Base-by-base conservation (phyloP, 1,140 invertebrate genomes). In the Gryllus bimaculatus region DNA sequence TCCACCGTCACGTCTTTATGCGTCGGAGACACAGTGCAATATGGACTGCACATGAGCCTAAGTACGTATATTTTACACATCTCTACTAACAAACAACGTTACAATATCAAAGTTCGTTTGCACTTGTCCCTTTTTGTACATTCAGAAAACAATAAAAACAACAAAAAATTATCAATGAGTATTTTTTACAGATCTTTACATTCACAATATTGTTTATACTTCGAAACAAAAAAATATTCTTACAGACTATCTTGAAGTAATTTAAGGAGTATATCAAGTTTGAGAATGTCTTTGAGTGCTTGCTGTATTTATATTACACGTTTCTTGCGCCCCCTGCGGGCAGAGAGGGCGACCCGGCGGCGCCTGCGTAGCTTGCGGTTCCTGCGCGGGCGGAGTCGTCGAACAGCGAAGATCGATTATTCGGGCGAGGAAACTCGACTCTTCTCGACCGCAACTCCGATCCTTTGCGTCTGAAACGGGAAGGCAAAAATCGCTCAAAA, bases 141-240 rank as follows among this genome's bases (percentile, higher is more conserved):
- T 66, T 66, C 54, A 66, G 54, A 66, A 66, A 66, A 66, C 54
- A 66, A 66, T 66, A 66, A 66, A 66, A 66, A 66, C 54, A 66
- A 66, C 54, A 66, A 66, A 66, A 39, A 66, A 66, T 66, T 66
- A 66, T 66, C 54, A 66, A 66, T 66, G 54, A 66, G 54, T 66
- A 66, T 66, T 66, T 66, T 66, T 66, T 66, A 66, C 54, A 66
- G 54, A 66, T 66, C 54, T 66, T 66, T 66, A 66, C 54, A 66
- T 66, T 66, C 54, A 66, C 54, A 66, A 13, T 18, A 66, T 66
- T 39, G 26, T 39, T 39, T 66, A 66, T 66, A 66, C 18, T 66
- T 18, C 18, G 54, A 66, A 66, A 66, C 54, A 66, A 66, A 66
- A n/a, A 66, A 66, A 66, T 13, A 66, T 39, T 66, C 54, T 66